Conservation (phyloP, 2,797 vertebrate genomes). For the Centroberyx gerrardi region DNA sequence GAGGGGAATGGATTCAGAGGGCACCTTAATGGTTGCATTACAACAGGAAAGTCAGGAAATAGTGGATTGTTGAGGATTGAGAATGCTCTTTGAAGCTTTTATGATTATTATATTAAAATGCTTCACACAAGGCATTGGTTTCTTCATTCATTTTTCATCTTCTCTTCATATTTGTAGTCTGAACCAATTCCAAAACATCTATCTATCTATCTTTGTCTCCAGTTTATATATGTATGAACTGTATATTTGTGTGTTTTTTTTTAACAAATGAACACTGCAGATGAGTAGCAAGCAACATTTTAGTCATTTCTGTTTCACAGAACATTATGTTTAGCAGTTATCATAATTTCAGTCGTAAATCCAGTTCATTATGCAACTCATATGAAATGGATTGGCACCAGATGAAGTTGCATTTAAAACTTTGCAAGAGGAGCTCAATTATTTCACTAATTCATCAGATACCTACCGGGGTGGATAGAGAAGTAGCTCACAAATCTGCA, state of each 20-base stretch:
- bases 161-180: too few species aligned
- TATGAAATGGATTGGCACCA: neutral
- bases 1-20: neutral
- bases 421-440: conserved; percentile 28
- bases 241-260: neutral
- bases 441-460: conserved; percentile 36
- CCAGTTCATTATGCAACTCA: conserved; percentile 19
- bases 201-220: too few species aligned
- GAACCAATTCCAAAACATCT: too few species aligned
- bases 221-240: too few species aligned
- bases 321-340: neutral
- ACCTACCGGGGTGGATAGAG: neutral
- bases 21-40: neutral
- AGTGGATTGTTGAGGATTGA: too few species aligned
- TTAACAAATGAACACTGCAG: neutral
- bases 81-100: too few species aligned
- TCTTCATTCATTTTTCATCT: too few species aligned
- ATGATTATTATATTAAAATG: too few species aligned
- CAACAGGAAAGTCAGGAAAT: too few species aligned
- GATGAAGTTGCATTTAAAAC: conserved; percentile 48
- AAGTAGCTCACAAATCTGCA: conserved; percentile 23
- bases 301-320: neutral
- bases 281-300: conserved; percentile 8
- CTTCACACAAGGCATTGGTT: too few species aligned
- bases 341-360: neutral